Conservation (phyloP, 2,888 invertebrate species). For the Nemurella pictetii region DNA sequence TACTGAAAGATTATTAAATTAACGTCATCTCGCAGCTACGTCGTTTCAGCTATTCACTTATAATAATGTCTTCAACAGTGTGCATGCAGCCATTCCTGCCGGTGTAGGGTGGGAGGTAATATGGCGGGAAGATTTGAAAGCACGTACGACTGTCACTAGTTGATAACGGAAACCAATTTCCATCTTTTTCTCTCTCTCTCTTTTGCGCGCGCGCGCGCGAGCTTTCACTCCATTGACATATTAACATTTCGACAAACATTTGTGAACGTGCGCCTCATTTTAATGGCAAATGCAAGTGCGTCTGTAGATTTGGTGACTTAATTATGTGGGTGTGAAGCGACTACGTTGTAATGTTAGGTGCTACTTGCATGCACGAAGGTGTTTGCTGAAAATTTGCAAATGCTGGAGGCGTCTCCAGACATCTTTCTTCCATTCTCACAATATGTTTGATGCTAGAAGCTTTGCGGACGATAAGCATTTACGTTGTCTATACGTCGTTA, state of each 20-base stretch:
- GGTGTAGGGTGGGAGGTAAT: background rate
- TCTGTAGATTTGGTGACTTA: no score
- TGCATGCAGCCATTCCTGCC: background rate
- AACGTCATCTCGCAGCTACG: background rate
- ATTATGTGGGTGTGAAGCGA: background rate
- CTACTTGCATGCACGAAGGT: no score
- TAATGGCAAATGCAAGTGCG: no score
- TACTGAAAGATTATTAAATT: background rate
- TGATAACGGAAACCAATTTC: slow-evolving; percentile 19
- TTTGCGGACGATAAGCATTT: no score
- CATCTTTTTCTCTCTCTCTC: background rate
- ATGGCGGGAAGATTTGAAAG: background rate
- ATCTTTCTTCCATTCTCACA: no score
- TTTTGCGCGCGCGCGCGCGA: no score
- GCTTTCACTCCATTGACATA: background rate
- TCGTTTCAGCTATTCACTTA: background rate
- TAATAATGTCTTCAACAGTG: slow-evolving; percentile 1
- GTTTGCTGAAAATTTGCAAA: no score
- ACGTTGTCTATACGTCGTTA: no score
- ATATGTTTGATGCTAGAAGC: no score
- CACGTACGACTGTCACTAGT: background rate
- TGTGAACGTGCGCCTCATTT: background rate
- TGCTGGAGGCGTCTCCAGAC: no score
- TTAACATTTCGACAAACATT: background rate
- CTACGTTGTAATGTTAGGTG: background rate